Percentiles rank a stretch among this genome's conserved stretches.
Conservation (phyloP, 2,888 invertebrate genomes). For the Hyles lineata region DNA sequence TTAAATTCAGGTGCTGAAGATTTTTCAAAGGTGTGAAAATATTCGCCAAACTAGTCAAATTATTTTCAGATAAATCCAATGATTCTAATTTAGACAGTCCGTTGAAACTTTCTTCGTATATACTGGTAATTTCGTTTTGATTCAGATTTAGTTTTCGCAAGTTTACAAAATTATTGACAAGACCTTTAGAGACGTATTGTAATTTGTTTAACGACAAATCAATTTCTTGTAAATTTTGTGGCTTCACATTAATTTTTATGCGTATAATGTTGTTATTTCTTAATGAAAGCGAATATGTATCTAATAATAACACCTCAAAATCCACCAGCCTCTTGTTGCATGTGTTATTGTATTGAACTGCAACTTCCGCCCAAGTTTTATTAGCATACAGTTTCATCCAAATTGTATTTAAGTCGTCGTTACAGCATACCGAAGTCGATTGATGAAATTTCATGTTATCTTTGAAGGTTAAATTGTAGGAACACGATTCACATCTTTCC, state of each 20-base stretch:
- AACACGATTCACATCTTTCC: constrained; percentile 65
- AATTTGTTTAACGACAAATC: constrained; percentile 87
- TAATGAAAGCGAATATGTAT: constrained; percentile 64
- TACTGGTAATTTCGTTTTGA: constrained; percentile 86
- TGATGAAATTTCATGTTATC: constrained; percentile 60
- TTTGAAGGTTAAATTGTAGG: constrained; percentile 68
- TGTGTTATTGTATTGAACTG: constrained; percentile 52
- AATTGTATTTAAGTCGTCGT: constrained; percentile 53
- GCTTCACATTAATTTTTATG: constrained; percentile 64
- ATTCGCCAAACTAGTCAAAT: constrained; percentile 83
- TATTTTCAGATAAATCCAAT: constrained; percentile 89
- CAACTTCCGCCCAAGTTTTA: constrained; percentile 66
- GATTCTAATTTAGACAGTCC: constrained; percentile 86
- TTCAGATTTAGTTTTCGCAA: constrained; percentile 88
- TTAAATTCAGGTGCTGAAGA: constrained; percentile 89
- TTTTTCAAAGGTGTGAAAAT: constrained; percentile 85
- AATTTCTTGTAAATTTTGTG: constrained; percentile 78
- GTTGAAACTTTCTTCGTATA: constrained; percentile 85
- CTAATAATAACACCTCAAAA: constrained; percentile 62
- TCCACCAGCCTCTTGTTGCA: constrained; percentile 65
- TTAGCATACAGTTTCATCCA: constrained; percentile 63
- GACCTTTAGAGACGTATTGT: constrained; percentile 76
- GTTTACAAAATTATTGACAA: constrained; percentile 83
- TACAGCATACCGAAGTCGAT: constrained; percentile 63
- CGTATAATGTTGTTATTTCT: constrained; percentile 66